Base-by-base conservation (phyloP, 92 coral and sea anemone genomes). In the Epizoanthus stellaris region DNA sequence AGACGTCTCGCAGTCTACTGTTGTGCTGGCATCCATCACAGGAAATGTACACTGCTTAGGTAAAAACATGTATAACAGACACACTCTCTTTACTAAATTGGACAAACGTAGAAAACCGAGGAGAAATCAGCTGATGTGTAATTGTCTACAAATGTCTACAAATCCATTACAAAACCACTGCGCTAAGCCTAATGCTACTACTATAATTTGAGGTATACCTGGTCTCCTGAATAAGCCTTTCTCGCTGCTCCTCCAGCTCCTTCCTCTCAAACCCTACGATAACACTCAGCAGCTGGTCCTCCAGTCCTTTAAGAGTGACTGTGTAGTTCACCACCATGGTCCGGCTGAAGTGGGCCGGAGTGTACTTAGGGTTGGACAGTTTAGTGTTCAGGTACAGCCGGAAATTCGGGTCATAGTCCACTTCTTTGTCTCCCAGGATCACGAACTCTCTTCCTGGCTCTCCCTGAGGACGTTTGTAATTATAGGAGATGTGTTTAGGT, bases 301-400 rank as follows among this genome's bases (percentile, higher is more conserved):
- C 99, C 45, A 97, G 82, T 17, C 99, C 99, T 86, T 97, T 97
- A 89, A 97, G 86, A 0, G 99, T 97, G 42, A 97, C 99, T 14
- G 99, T 97, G 70, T 97, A 97, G 91, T 97, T 97, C 79, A 97
- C 99, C 60, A 97, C 99, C 99, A 97, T 97, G 61, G 97, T 89
- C 45, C 99, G 98, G 54, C 99, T 97, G 82, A 97, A 97, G 89
- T 97, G 99, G 4, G 99, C 95, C 3, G 99, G 99, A 0, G 99
- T 97, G 89, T 97, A 97, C 77, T 95, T 97, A 5, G 99, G 99
- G 84, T 97, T 97, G 63, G 99, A 97, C 70, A 97, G 93, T 87
- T 97, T 97, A 13, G 99, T 97, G 91, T 97, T 97, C 60, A 97
- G 95, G 88, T 97, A 97, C 85, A 97, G 85, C 56, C 99, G 98